Conservation (phyloP, 2,888 invertebrate genomes). For the Ypsolopha sequella region DNA sequence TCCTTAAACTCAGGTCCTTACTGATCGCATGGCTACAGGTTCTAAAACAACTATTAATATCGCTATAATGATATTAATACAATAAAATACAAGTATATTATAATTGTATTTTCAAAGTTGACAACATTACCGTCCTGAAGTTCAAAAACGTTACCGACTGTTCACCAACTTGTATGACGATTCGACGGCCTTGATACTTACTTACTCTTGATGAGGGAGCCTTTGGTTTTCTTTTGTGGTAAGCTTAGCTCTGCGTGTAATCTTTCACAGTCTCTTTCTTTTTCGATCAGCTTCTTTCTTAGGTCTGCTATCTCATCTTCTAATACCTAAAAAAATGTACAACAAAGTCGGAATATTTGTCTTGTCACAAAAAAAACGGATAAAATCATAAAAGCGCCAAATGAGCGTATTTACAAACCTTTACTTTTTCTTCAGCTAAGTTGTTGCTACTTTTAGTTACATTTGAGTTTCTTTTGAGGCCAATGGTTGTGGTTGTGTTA, state of each 20-base stretch:
- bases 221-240: conserved; percentile 73
- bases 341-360: neutral
- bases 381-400: too few relatives aligned
- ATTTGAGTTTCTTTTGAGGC: conserved; percentile 33
- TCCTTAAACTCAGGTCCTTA: too few relatives aligned
- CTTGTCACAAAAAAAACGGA: too few relatives aligned
- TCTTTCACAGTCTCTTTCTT: conserved; percentile 84
- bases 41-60: too few relatives aligned
- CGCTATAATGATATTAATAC: too few relatives aligned
- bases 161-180: too few relatives aligned
- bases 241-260: conserved; percentile 79
- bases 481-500: conserved; percentile 33
- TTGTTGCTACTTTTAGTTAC: conserved; percentile 44
- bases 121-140: too few relatives aligned
- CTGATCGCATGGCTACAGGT: too few relatives aligned
- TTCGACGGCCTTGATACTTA: conserved; percentile 31
- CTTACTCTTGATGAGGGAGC: conserved; percentile 74
- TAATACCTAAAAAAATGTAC: conserved; percentile 55
- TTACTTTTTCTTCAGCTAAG: conserved; percentile 76
- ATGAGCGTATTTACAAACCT: conserved; percentile 40
- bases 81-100: too few relatives aligned
- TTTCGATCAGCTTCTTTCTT: conserved; percentile 82
- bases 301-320: conserved; percentile 82
- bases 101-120: too few relatives aligned
- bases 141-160: too few relatives aligned